These are phyloP conservation scores for Brevimyrus niger DNA, from an alignment of 2,113 vertebrate species.

Conservation along the genomic window DNA sequence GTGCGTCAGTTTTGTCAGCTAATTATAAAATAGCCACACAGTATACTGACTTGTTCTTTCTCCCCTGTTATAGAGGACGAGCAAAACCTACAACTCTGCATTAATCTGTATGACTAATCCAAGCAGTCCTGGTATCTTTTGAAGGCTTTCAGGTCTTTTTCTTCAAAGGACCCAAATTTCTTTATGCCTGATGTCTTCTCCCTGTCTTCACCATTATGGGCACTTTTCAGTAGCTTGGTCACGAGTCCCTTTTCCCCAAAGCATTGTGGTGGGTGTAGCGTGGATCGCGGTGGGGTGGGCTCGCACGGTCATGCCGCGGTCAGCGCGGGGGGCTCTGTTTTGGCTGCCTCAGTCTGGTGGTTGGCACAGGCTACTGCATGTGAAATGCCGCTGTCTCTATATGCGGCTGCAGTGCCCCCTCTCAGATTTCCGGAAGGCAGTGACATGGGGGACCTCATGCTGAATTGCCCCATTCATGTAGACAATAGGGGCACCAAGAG, in stretches of 20 bases:
- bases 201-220: neutral
- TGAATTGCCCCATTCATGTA: neutral
- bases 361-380: neutral
- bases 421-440: neutral
- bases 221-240: neutral
- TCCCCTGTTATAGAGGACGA: neutral
- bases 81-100: neutral
- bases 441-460: neutral
- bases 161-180: neutral
- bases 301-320: neutral
- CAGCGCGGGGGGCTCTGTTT: neutral
- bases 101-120: neutral
- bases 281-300: neutral
- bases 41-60: constrained; percentile 25
- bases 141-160: neutral
- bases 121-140: neutral
- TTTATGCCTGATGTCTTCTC: neutral
- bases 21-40: constrained; percentile 59
- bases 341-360: neutral
- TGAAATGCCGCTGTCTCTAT: neutral
- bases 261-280: neutral
- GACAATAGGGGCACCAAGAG: neutral
- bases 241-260: neutral
- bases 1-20: constrained; percentile 72
- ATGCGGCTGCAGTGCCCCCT: neutral